Evolutionary conservation across 1,140 invertebrate genomes (phyloP), one percentile per base, ranked within the genome.

Genomic region (Solenopsis invicta): DNA sequence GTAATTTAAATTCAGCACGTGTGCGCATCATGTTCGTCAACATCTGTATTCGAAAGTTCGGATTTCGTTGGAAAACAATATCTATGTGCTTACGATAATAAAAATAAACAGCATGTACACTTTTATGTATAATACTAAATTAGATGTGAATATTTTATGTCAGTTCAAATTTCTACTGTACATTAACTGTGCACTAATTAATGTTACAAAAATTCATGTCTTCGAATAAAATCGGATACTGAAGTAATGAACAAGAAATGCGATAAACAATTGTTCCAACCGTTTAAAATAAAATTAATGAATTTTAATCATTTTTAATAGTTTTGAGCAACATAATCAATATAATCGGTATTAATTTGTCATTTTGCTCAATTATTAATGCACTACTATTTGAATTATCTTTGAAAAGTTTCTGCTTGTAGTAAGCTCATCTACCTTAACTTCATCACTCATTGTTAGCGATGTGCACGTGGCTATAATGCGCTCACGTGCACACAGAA

Each of bases 1-100:
- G 4, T 24, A 78, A 67, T 56, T 56, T 72, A 59, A 59, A 74
- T 82, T 72, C 24, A 72, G 41, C 34, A 56, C 10, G n/a, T 10
- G 18, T 56, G 9, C 21, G 16, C 12, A 48, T 12, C 16, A 18
- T n/a, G 4, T 45, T 9, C 9, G 10, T 61, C 9, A 10, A 77
- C n/a, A 29, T 52, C 1, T 52, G 0, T 1, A 61, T 62, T 62
- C n/a, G 24, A 12, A 16, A 61, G 1, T 45, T 37, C 37, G 12
- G 13, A 74, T 48, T 16, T 24, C 3, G 2, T 24, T 74, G 18
- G 5, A 71, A 71, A 71, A 50, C 2, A 0, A 54, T 37, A 37
- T 75, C 5, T 54, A 13, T 5, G 56, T 37, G n/a, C 4, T 21
- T 3, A 21, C 10, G 2, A 75, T 13, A 10, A 56, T 41, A 75